phyloP scores from a whole-genome alignment of 2,113 vertebrate species.

The Myodes glareolus region DNA sequence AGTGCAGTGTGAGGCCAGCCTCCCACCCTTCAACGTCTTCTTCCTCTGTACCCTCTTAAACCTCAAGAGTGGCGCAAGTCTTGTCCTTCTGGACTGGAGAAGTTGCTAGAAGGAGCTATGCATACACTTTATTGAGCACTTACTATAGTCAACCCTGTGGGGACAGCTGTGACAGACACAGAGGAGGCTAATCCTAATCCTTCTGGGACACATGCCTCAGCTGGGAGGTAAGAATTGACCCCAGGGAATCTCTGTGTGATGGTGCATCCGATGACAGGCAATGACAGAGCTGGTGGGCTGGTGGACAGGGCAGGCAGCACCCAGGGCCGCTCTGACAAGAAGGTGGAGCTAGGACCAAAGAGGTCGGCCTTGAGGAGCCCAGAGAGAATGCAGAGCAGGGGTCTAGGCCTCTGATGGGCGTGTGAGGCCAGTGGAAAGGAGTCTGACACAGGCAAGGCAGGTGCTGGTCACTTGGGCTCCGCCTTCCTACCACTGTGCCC shows the following conservation, averaged over 20 bases:
- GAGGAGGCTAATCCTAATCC: not conserved
- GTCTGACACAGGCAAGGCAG: not conserved
- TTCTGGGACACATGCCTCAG: not conserved
- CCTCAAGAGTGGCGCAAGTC: not conserved
- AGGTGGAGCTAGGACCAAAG: not conserved
- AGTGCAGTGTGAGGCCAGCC: slow-evolving; percentile 50
- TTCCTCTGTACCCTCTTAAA: not conserved
- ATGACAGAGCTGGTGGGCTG: rapidly evolving
- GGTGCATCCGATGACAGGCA: rapidly evolving
- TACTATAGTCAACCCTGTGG: rapidly evolving
- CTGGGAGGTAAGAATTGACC: not conserved
- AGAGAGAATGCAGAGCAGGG: rapidly evolving
- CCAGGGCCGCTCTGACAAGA: not conserved
- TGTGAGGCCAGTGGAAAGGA: not conserved
- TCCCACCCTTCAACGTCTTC: not conserved
- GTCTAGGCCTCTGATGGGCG: not conserved
- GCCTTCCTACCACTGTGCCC: not conserved
- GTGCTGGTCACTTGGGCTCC: not conserved
- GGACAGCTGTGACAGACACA: not conserved
- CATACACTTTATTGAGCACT: not conserved
- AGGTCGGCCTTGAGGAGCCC: not conserved
- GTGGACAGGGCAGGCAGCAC: not conserved
- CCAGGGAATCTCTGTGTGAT: rapidly evolving
- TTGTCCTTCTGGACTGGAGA: not conserved
- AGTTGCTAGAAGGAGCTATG: not conserved